phyloP scores from a whole-genome alignment of 2,113 vertebrate species.

The Coracopsis vasa region DNA sequence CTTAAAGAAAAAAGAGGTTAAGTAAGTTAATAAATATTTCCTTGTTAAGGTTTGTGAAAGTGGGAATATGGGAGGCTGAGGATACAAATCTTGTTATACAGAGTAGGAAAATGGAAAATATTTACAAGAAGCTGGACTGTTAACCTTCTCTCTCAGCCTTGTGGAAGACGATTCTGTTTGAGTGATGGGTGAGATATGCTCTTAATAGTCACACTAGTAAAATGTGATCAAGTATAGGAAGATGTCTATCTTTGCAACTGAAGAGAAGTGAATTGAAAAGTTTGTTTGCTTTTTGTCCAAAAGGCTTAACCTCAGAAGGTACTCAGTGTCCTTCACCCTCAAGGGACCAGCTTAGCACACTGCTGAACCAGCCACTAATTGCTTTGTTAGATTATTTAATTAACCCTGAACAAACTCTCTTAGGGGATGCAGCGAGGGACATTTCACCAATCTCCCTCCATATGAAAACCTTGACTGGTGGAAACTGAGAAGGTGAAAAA shows the following conservation, averaged over 20 bases:
- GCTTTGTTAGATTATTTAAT: conserved; percentile 42
- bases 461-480: background rate
- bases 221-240: background rate
- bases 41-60: background rate
- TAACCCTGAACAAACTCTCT: conserved; percentile 25
- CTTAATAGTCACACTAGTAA: background rate
- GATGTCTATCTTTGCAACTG: background rate
- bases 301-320: background rate
- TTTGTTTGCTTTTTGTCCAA: background rate
- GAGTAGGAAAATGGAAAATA: background rate
- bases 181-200: background rate
- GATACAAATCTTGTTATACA: background rate
- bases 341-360: background rate
- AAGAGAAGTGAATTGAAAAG: background rate
- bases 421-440: background rate
- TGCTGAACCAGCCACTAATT: background rate
- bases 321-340: background rate
- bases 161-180: background rate
- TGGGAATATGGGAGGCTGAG: background rate
- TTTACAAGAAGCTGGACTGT: background rate
- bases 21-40: background rate
- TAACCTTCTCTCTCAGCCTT: background rate
- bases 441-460: background rate
- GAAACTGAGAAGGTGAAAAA: background rate
- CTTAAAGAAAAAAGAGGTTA: background rate